Percentiles rank a stretch among this genome's conserved stretches.
Evolutionary conservation across 2,113 vertebrate genomes (phyloP).

Genomic region (Grus americana): DNA sequence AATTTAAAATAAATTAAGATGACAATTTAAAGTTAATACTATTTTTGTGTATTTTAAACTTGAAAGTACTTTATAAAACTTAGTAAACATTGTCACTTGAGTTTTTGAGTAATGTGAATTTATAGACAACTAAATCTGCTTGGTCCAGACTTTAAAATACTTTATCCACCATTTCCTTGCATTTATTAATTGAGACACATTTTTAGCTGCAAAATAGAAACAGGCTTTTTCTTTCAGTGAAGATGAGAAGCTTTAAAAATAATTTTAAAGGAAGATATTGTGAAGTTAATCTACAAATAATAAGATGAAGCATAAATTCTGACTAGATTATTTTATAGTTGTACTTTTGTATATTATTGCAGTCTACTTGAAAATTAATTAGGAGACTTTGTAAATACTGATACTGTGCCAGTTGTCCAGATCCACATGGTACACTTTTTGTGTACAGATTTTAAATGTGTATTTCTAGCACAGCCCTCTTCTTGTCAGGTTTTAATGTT

Average conservation of each 20-base stretch:
- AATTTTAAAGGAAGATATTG: not conserved
- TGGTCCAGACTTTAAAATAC: not conserved
- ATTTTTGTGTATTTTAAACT: not conserved
- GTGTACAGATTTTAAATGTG: not conserved
- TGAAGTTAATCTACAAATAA: not conserved
- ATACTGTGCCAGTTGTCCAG: not conserved
- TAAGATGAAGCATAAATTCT: not conserved
- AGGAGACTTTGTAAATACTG: not conserved
- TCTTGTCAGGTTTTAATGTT: not conserved
- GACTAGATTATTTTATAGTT: not conserved
- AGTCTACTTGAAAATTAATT: not conserved
- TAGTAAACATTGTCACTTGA: not conserved
- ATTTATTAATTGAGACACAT: not conserved
- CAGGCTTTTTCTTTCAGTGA: not conserved
- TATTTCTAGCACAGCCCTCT: not conserved
- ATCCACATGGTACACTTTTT: not conserved
- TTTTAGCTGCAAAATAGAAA: not conserved
- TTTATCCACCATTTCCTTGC: not conserved
- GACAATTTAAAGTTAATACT: not conserved
- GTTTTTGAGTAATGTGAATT: not conserved
- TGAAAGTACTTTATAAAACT: not conserved
- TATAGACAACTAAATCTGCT: not conserved
- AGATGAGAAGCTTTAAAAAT: not conserved
- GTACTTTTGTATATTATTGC: not conserved
- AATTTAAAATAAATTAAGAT: not conserved